phyloP scores from a whole-genome alignment of 2,113 vertebrate species.

The Myocastor coypus region DNA sequence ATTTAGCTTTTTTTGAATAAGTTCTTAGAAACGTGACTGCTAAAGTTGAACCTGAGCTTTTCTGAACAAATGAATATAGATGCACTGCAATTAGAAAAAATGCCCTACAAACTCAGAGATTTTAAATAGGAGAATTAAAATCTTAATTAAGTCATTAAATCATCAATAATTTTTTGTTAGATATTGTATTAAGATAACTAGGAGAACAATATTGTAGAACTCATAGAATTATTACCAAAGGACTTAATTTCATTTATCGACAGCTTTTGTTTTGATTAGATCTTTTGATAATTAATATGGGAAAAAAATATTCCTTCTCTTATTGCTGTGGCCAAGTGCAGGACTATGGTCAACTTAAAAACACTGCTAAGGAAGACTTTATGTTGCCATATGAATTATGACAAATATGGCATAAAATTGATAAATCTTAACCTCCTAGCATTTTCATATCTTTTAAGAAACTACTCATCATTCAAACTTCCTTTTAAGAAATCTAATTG shows the following conservation, averaged over 20 bases:
- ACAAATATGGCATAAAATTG: background rate
- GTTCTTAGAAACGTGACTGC: background rate
- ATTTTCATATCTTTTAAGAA: constrained; percentile 77
- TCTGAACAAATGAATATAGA: background rate
- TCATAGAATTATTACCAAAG: background rate
- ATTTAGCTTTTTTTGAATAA: constrained; percentile 35
- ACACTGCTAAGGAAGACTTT: background rate
- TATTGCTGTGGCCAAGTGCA: background rate
- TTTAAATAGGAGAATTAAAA: background rate
- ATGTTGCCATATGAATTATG: background rate
- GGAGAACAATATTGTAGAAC: background rate
- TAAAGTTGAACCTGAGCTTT: constrained; percentile 5
- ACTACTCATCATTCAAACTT: constrained; percentile 76
- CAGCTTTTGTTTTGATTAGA: background rate
- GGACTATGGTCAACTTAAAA: background rate
- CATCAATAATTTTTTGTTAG: background rate
- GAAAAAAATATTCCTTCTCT: background rate
- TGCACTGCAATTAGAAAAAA: background rate
- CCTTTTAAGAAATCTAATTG: constrained; percentile 78
- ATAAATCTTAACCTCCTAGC: background rate
- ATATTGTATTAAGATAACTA: background rate
- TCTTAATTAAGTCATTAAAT: background rate
- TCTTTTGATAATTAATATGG: background rate
- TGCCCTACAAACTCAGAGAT: background rate
- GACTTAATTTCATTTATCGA: background rate